A percentile compares a stretch with the other conserved stretches of the same genome.
Conservation (phyloP, 2,113 vertebrate genomes). For the Guaruba guarouba region DNA sequence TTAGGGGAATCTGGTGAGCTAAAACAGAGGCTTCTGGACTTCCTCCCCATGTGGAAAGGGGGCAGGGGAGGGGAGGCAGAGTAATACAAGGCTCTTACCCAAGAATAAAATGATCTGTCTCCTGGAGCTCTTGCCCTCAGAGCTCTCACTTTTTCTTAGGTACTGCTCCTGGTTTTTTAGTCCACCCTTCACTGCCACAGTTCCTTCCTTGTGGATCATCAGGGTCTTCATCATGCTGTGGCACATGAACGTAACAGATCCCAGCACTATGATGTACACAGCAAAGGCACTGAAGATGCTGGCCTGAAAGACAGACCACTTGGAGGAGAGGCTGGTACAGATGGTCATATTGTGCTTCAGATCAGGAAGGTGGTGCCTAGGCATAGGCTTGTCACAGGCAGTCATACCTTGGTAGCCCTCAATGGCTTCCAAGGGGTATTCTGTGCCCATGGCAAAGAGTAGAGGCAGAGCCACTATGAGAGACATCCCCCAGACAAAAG, state of each 20-base stretch:
- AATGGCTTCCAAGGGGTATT: conserved; percentile 76
- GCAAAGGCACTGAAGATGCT: conserved; percentile 86
- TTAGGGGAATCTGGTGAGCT: neutral
- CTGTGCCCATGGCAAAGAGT: conserved; percentile 84
- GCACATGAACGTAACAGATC: conserved; percentile 87
- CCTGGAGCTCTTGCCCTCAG: conserved; percentile 75
- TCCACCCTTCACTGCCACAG: neutral
- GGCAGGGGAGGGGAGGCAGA: neutral
- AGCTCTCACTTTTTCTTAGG: conserved; percentile 73
- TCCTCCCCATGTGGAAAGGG: neutral
- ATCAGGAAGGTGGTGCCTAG: neutral
- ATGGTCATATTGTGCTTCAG: conserved; percentile 84
- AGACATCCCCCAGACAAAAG: conserved; percentile 86
- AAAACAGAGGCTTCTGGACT: neutral
- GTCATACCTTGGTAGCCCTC: neutral
- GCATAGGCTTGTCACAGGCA: neutral
- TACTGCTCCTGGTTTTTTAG: neutral
- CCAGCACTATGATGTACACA: conserved; percentile 85
- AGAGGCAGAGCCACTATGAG: conserved; percentile 85
- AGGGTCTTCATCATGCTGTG: conserved; percentile 86
- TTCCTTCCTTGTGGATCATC: conserved; percentile 55
- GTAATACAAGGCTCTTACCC: conserved; percentile 66
- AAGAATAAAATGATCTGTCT: conserved; percentile 89
- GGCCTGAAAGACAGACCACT: conserved; percentile 83
- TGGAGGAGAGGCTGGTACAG: conserved; percentile 87